Evolutionary conservation across 2,888 invertebrate genomes (phyloP), one percentile per base, ranked within the genome.

Genomic region (Eristalinus aeneus): DNA sequence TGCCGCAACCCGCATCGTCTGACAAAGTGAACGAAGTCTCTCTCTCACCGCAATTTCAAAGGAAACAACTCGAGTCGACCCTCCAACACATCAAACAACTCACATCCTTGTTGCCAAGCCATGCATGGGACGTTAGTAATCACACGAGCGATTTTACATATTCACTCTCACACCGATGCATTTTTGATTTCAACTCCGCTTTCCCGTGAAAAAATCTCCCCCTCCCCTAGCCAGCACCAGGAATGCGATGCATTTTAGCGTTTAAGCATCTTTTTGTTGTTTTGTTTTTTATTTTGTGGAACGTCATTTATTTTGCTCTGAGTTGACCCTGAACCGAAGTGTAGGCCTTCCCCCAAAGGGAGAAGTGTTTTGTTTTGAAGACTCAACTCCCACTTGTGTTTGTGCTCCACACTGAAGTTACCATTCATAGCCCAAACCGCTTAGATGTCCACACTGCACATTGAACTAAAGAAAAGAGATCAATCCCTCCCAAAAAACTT

Each of bases 381-480:
- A 56, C 23, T 61, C 16, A 23, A 53, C 27, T 54, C 61, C 63
- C 54, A 27, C 36, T 63, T 77, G 32, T 76, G 27, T 60, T 53
- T 54, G 1, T 23, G 32, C 27, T 65, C 16, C 23, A 46, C 12
- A 27, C 58, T 46, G 31, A 39, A 64, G 54, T 32, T 67, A 20
- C 11, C 22, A 64, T 63, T 10, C 53, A 58, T 46, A 9, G 36
- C 39, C 63, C 67, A 78, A 69, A 78, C 22, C 27, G 77, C 77
- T 78, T 83, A 64, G 20, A 69, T 74, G 31, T 78, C 71, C 83
- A 74, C 64, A 23, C 20, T 79, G 79, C 84, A 85, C 84, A 46
- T 6, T 46, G 16, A 46, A 16, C 56, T 16, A 61, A 83, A 27
- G 22, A 20, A 60, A 64, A 32, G 31, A 32, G 64, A 2, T 12